Evolutionary conservation across 2,797 vertebrate genomes (phyloP).

Genomic region (Parauchenoglanis ngamensis): DNA sequence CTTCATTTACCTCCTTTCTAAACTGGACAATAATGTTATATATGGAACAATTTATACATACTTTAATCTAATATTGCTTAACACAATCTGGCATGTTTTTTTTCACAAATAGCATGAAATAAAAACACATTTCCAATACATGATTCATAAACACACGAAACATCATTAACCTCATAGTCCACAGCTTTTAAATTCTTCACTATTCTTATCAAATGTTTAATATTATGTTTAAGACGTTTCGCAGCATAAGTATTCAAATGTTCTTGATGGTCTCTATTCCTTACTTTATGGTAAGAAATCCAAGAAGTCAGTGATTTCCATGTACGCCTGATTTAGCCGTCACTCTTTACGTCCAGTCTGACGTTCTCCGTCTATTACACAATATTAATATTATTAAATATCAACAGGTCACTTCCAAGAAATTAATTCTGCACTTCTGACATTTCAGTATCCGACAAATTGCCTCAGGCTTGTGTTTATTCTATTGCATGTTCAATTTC

Average conservation of each 20-base stretch:
- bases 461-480: slow-evolving; percentile 43
- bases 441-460: not conserved
- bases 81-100: slow-evolving; percentile 86
- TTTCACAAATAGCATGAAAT: slow-evolving; percentile 50
- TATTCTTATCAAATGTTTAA: slow-evolving; percentile 17
- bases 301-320: not conserved
- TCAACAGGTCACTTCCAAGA: not conserved
- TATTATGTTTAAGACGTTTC: slow-evolving; percentile 13
- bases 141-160: slow-evolving; percentile 22
- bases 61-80: slow-evolving; percentile 53
- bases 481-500: slow-evolving; percentile 53
- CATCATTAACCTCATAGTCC: slow-evolving; percentile 35
- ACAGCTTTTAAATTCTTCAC: slow-evolving; percentile 34
- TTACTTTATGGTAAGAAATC: not conserved
- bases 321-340: slow-evolving; percentile 35
- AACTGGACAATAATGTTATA: slow-evolving; percentile 43
- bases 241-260: slow-evolving; percentile 7
- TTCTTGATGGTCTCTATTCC: slow-evolving; percentile 8
- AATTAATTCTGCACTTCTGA: not conserved
- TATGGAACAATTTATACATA: slow-evolving; percentile 66
- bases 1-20: slow-evolving; percentile 50
- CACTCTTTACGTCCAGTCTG: not conserved
- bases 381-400: not conserved
- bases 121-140: slow-evolving; percentile 29
- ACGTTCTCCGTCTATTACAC: not conserved